These are phyloP conservation scores for Antitype chi DNA, from an alignment of 2,888 invertebrate genomes.

Conservation along the genomic window DNA sequence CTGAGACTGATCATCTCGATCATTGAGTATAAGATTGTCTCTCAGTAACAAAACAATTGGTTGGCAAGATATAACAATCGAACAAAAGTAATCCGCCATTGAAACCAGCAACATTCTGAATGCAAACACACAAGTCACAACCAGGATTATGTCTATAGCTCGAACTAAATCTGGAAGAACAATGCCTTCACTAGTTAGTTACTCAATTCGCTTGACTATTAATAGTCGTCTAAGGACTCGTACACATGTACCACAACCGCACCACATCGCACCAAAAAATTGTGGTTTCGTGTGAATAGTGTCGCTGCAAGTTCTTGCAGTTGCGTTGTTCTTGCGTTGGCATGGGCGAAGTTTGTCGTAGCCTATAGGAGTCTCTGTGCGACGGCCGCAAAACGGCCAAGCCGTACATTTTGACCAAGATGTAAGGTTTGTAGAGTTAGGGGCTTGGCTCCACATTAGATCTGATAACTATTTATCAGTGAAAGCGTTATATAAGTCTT, in stretches of 20 bases:
- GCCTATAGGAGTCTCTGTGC: too few species aligned
- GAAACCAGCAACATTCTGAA: not conserved
- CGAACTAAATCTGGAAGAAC: constrained; percentile 47
- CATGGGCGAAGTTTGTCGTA: too few species aligned
- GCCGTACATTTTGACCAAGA: too few species aligned
- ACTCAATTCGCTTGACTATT: constrained; percentile 64
- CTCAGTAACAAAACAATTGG: not conserved
- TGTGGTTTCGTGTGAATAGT: not conserved
- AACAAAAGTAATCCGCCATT: not conserved
- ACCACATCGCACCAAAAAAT: not conserved
- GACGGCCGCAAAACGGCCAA: too few species aligned
- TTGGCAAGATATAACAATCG: not conserved
- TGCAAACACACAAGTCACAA: not conserved
- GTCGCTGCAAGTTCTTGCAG: not conserved
- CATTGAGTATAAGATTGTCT: not conserved
- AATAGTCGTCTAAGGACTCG: constrained; percentile 47
- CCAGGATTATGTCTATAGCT: constrained; percentile 40
- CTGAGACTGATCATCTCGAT: not conserved
- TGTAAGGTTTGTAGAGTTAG: too few species aligned
- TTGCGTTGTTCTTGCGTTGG: not conserved
- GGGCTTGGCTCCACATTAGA: too few species aligned
- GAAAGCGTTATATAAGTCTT: too few species aligned
- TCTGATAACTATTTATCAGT: too few species aligned
- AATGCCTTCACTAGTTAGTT: constrained; percentile 59
- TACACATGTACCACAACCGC: not conserved